Base-by-base conservation (phyloP, 2,888 invertebrate genomes). In the Nysson spinosus region DNA sequence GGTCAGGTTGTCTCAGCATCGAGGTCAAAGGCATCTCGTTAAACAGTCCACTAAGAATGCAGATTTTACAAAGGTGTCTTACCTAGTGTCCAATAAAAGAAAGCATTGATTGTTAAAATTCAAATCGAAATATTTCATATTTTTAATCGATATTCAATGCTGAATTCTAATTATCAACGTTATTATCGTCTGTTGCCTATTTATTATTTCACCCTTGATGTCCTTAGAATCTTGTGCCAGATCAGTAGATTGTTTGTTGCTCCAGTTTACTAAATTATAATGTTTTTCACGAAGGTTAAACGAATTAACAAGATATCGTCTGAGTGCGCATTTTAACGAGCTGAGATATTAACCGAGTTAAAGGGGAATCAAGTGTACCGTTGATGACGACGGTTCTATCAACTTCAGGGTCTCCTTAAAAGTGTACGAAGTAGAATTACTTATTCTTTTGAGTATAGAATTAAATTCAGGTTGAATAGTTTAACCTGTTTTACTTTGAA, bases 11-110 rank as follows among this genome's bases (percentile, higher is more conserved):
- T 42, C 12, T 24, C 35, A 7, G 20, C 20, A 39, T 49, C 24
- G 19, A 32, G 61, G 61, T 55, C 55, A 61, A 49, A 55, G 47
- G 37, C 49, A 32, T 37, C 28, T 19, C 35, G 61, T 49, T 61
- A 20, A 14, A 35, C 20, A 19, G 16, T 4, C 14, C 19, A 3
- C 9, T 22, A 22, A 4, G 34, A 42, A 43, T 19, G 34, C 40
- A 47, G 24, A 46, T 32, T 24, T 26, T 24, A 14, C 11, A 19
- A 26, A 37, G 16, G 35, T 12, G 26, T 35, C 35, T 35, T 24
- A 14, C 20, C n/a, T 12, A 26, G 5, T 12, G 12, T 4, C 11
- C 34, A 34, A 32, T 7, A 24, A 11, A 19, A 17, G 2, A 3
- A 26, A 14, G 20, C 26, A 26, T 43, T 14, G 32, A 34, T 34